Percentiles rank a stretch among this genome's conserved stretches.
phyloP scores from a whole-genome alignment of 2,888 invertebrate genomes.

The Copidosoma aretas region DNA sequence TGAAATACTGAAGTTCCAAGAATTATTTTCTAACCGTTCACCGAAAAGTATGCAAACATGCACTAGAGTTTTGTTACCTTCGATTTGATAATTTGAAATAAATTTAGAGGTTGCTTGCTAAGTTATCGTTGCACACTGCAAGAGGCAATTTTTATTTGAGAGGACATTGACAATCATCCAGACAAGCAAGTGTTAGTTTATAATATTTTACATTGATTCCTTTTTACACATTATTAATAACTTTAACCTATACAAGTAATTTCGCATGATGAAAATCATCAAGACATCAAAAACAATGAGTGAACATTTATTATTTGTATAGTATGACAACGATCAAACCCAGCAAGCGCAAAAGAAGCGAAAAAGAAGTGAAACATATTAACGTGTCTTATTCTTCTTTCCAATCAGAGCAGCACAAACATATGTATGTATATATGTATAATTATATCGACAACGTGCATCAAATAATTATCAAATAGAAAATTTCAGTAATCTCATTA shows the following conservation, averaged over 20 bases:
- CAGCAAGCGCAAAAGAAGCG: constrained; percentile 38
- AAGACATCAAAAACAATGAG: neutral
- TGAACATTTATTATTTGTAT: neutral
- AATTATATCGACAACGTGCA: neutral
- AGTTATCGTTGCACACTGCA: constrained; percentile 23
- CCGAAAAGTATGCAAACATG: constrained; percentile 12
- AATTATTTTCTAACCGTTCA: neutral
- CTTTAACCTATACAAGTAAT: neutral
- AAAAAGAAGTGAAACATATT: constrained; percentile 20
- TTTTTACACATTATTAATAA: neutral
- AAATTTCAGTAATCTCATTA: too few species aligned
- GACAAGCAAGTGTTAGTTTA: neutral
- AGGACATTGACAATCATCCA: neutral
- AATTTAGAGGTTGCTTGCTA: constrained; percentile 27
- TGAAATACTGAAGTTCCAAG: neutral
- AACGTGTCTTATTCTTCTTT: constrained; percentile 8
- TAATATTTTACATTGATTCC: neutral
- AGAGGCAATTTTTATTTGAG: too few species aligned
- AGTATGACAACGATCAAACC: neutral
- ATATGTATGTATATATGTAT: constrained; percentile 6
- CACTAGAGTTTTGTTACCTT: constrained; percentile 9
- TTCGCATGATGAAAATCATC: neutral
- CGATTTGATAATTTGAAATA: neutral
- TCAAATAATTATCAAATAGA: too few species aligned
- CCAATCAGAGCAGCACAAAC: constrained; percentile 24